Conservation (phyloP, 1,140 invertebrate species). For the Bombyx mandarina region DNA sequence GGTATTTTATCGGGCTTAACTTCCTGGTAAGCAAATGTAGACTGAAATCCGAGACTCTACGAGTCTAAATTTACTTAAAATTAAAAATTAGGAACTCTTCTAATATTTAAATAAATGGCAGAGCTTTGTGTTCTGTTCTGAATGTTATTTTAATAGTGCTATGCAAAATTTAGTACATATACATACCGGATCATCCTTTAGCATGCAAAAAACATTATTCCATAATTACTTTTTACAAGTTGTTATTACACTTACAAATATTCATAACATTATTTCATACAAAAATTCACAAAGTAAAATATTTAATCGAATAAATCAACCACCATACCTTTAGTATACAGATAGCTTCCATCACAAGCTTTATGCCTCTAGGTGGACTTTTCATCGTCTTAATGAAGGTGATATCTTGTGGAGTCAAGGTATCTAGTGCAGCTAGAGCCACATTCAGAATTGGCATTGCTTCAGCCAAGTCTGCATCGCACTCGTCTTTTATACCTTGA, state of each 20-base stretch:
- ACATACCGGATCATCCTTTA: slow-evolving; percentile 51
- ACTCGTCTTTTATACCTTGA: slow-evolving; percentile 94
- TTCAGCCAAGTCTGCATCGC: slow-evolving; percentile 93
- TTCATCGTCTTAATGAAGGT: slow-evolving; percentile 98
- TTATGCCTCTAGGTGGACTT: slow-evolving; percentile 93
- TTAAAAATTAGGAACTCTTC: too few species aligned
- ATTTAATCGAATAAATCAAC: too few species aligned
- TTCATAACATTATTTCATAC: too few species aligned
- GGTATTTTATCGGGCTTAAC: slow-evolving; percentile 88
- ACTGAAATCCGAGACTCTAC: too few species aligned
- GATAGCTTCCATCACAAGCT: slow-evolving; percentile 96
- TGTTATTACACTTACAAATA: too few species aligned
- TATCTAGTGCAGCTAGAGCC: slow-evolving; percentile 92
- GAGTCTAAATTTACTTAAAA: too few species aligned
- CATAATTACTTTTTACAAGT: too few species aligned
- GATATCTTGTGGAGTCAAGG: slow-evolving; percentile 92
- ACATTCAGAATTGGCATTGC: slow-evolving; percentile 93
- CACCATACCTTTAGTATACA: slow-evolving; percentile 90
- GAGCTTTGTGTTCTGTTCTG: too few species aligned
- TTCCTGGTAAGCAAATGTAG: slow-evolving; percentile 62
- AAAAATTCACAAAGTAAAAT: background rate
- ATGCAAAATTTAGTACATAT: background rate
- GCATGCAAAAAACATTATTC: background rate
- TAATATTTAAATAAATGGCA: too few species aligned
- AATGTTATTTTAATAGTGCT: too few species aligned